These are phyloP conservation scores for Grus americana DNA, from an alignment of 2,113 vertebrate genomes.

Conservation along the genomic window DNA sequence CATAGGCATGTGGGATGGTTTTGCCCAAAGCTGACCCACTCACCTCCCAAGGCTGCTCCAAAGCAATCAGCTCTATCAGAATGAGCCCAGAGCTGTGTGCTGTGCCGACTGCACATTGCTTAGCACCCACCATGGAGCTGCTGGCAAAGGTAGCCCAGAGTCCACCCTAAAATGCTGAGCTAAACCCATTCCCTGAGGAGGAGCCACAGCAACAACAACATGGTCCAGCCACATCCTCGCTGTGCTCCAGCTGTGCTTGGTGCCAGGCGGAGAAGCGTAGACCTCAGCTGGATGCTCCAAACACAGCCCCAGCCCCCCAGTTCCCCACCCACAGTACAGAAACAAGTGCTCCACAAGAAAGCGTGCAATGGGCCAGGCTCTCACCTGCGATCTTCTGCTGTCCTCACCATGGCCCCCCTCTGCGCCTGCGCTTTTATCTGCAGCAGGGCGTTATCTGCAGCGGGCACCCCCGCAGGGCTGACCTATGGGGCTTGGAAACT, in stretches of 20 bases:
- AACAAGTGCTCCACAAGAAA: background rate
- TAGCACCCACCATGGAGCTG: background rate
- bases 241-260: background rate
- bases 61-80: background rate
- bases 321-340: no score
- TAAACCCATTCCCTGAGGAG: background rate
- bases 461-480: background rate
- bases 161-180: rapidly evolving
- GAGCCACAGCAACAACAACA: rapidly evolving
- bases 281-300: background rate
- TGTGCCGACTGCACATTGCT: background rate
- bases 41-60: background rate
- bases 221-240: background rate
- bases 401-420: background rate
- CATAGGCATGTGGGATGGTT: background rate
- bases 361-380: rapidly evolving
- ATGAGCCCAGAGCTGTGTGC: background rate
- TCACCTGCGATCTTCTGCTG: background rate
- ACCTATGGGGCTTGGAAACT: background rate
- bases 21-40: background rate
- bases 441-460: background rate
- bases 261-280: background rate
- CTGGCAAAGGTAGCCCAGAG: background rate
- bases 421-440: background rate
- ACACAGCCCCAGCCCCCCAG: background rate